Conservation (phyloP, 2,888 invertebrate genomes). For the Bugula neritina region DNA sequence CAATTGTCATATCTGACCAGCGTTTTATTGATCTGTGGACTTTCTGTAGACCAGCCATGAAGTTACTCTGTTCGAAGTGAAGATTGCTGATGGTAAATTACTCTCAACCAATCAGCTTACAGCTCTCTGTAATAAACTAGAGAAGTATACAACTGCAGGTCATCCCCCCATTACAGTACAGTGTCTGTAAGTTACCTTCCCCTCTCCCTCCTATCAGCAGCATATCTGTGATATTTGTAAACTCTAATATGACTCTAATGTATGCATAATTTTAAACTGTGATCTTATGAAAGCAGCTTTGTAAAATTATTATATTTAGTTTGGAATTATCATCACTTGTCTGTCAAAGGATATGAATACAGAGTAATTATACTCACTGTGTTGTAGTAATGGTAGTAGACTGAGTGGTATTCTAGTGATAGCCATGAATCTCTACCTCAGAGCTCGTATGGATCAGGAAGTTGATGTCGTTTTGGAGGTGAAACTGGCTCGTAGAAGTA, state of each 20-base stretch:
- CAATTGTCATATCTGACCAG: too few relatives aligned
- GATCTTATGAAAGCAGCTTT: too few relatives aligned
- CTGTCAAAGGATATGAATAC: background rate
- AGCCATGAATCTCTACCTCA: conserved; percentile 6
- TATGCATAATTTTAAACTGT: too few relatives aligned
- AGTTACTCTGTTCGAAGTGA: background rate
- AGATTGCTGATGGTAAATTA: background rate
- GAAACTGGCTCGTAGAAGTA: conserved; percentile 5
- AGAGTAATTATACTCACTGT: background rate
- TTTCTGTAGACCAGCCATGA: background rate
- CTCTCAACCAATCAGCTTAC: background rate
- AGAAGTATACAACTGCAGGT: background rate
- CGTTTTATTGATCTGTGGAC: too few relatives aligned
- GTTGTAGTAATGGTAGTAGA: conserved; percentile 7
- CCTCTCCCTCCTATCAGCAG: too few relatives aligned
- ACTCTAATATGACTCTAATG: too few relatives aligned
- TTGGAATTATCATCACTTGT: too few relatives aligned
- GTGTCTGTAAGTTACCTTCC: background rate
- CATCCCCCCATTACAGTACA: background rate
- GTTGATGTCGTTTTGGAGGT: conserved; percentile 21
- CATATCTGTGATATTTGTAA: too few relatives aligned
- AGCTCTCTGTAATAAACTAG: conserved; percentile 1
- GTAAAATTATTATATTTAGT: too few relatives aligned
- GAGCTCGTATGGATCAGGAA: conserved; percentile 11
- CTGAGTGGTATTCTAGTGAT: conserved; percentile 4